Conservation (phyloP, 2,888 invertebrate genomes). For the Rutpela maculata region DNA sequence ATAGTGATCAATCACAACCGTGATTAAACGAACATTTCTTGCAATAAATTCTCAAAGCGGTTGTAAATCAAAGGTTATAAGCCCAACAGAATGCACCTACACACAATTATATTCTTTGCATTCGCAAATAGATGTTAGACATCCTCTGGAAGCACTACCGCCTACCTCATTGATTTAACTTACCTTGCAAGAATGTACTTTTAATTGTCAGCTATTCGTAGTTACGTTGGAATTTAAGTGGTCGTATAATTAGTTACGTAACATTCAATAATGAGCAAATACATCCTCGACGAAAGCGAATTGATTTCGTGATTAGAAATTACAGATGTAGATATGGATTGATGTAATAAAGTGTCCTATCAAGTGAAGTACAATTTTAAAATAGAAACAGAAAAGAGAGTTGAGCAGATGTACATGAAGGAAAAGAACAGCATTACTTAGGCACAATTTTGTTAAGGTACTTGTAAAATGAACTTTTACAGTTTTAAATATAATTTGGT, state of each 20-base stretch:
- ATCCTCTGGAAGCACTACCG: not conserved
- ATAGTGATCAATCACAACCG: not conserved
- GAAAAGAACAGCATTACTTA: too few relatives aligned
- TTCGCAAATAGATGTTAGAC: not conserved
- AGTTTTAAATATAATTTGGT: too few relatives aligned
- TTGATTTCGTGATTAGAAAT: not conserved
- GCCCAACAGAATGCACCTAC: constrained; percentile 1
- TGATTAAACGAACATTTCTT: not conserved
- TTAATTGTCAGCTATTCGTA: constrained; percentile 4
- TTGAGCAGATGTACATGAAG: too few relatives aligned
- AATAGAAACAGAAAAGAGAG: too few relatives aligned
- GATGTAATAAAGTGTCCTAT: too few relatives aligned
- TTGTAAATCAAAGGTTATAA: not conserved
- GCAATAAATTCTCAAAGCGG: not conserved
- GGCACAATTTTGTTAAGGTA: too few relatives aligned
- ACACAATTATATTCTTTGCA: not conserved
- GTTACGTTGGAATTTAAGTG: constrained; percentile 1
- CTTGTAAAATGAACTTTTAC: too few relatives aligned
- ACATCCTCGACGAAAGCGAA: not conserved
- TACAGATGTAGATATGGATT: too few relatives aligned
- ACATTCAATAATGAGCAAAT: not conserved
- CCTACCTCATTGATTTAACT: not conserved
- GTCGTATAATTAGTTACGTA: not conserved
- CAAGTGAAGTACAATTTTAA: too few relatives aligned
- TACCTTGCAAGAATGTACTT: not conserved